Conservation (phyloP, 2,113 vertebrate species). For the Barnardius zonarius region DNA sequence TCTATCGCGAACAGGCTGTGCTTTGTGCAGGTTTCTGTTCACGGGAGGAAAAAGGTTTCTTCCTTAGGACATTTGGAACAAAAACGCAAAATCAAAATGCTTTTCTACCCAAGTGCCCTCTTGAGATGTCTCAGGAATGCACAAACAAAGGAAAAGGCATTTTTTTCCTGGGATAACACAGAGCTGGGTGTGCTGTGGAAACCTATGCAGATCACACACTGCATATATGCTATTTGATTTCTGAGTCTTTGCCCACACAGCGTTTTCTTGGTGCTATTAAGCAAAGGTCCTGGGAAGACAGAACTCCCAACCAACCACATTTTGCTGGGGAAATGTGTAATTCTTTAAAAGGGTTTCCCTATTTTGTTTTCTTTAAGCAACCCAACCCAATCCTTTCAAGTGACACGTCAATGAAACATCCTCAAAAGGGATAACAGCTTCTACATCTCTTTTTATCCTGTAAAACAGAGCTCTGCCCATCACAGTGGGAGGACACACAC, state of each 20-base stretch:
- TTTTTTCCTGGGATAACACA: background rate
- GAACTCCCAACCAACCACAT: background rate
- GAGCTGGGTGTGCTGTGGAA: background rate
- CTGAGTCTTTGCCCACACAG: background rate
- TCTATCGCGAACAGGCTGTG: background rate
- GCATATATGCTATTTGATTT: background rate
- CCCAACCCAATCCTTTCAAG: background rate
- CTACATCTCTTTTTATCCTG: background rate
- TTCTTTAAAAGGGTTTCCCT: background rate
- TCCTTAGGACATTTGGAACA: background rate
- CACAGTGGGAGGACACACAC: background rate
- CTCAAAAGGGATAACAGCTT: background rate
- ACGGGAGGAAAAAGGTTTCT: background rate
- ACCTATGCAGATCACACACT: background rate
- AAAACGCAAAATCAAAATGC: background rate
- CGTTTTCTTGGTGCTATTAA: background rate
- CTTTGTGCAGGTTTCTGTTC: conserved; percentile 32
- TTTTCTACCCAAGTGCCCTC: background rate
- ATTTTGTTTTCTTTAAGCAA: background rate
- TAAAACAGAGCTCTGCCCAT: background rate
- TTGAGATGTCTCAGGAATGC: background rate
- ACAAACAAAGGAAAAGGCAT: background rate
- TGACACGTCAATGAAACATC: background rate
- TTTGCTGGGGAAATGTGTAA: background rate
- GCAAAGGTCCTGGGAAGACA: background rate